Percentiles rank a stretch among this genome's conserved stretches.
Evolutionary conservation across 2,888 invertebrate species (phyloP).

Genomic region (Troilus luridus): DNA sequence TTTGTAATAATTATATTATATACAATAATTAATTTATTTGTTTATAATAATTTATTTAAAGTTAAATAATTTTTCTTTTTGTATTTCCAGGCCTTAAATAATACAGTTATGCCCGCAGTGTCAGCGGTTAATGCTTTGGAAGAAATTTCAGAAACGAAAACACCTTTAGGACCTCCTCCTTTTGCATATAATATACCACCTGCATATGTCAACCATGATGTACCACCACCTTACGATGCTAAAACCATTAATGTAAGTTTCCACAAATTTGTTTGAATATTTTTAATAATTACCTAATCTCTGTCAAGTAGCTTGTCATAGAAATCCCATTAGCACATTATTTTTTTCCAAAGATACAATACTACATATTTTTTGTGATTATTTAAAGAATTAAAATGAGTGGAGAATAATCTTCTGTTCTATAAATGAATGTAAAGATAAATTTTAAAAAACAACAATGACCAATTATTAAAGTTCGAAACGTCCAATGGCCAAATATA

Average conservation of each 20-base stretch:
- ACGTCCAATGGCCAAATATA: too few relatives aligned
- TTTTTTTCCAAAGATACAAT: too few relatives aligned
- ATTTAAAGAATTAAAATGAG: too few relatives aligned
- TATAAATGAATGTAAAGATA: too few relatives aligned
- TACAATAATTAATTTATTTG: too few relatives aligned
- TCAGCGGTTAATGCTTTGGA: constrained; percentile 51
- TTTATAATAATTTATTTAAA: not conserved
- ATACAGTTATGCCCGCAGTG: constrained; percentile 56
- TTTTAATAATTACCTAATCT: not conserved
- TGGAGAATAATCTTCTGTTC: too few relatives aligned
- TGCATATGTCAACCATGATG: constrained; percentile 51
- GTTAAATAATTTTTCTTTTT: not conserved
- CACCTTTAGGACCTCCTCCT: constrained; percentile 67
- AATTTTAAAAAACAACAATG: too few relatives aligned
- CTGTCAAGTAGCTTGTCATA: not conserved
- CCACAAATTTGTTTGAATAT: not conserved
- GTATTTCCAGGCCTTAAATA: constrained; percentile 66
- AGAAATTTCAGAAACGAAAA: constrained; percentile 47
- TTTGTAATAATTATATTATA: not conserved
- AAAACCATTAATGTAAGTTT: constrained; percentile 69
- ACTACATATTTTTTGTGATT: too few relatives aligned
- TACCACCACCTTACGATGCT: constrained; percentile 60
- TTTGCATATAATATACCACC: constrained; percentile 81
- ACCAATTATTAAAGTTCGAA: too few relatives aligned
- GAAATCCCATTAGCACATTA: too few relatives aligned